phyloP scores from a whole-genome alignment of 2,797 vertebrate genomes.

The Periparus ater region DNA sequence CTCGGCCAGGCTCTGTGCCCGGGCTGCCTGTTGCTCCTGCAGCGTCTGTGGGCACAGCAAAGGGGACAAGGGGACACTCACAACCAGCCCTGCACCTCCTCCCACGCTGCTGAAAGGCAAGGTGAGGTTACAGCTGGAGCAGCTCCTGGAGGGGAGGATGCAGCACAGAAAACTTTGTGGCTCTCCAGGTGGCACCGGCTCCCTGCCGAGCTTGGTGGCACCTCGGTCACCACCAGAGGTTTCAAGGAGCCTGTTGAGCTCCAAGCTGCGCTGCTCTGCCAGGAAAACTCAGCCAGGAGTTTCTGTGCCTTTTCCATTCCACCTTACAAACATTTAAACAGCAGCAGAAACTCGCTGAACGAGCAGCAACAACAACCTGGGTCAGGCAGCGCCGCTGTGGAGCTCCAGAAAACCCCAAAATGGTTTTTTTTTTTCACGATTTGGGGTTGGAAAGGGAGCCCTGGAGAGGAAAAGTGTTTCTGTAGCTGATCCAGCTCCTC shows the following conservation, averaged over 20 bases:
- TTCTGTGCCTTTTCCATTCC: not conserved
- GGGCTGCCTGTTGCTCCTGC: conserved; percentile 90
- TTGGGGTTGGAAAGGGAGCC: not conserved
- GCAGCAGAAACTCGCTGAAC: not conserved
- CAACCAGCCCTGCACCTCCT: accelerated
- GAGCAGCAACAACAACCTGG: not conserved
- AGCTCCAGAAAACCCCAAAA: not conserved
- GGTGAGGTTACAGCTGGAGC: conserved; percentile 58
- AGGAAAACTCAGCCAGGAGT: not conserved
- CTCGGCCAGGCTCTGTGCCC: conserved; percentile 86
- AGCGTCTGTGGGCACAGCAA: conserved; percentile 80
- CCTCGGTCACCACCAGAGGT: accelerated
- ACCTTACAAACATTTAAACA: not conserved
- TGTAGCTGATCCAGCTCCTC: conserved; percentile 56
- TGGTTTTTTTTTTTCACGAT: accelerated
- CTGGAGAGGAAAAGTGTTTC: conserved; percentile 42
- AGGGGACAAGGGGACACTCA: conserved; percentile 39
- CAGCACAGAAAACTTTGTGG: conserved; percentile 54
- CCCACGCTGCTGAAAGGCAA: conserved; percentile 55
- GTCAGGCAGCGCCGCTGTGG: not conserved
- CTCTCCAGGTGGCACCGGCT: not conserved
- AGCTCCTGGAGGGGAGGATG: conserved; percentile 29
- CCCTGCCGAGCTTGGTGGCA: not conserved
- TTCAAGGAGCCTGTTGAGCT: not conserved
- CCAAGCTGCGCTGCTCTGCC: not conserved